A percentile compares a stretch with the other conserved stretches of the same genome.
Conservation (phyloP, 2,113 vertebrate genomes). For the Tauraco erythrolophus region DNA sequence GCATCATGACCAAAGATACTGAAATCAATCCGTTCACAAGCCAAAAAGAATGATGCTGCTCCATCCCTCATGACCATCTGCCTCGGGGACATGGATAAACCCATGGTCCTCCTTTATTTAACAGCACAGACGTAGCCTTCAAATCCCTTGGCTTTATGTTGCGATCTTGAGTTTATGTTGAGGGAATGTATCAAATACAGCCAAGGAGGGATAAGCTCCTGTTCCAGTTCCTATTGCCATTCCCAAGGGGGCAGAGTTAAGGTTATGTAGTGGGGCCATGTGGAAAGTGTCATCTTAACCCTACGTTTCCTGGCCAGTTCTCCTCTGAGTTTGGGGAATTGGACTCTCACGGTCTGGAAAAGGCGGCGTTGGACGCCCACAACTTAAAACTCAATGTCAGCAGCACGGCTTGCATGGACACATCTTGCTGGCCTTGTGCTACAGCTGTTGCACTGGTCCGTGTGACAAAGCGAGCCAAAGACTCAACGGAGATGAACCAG, state of each 20-base stretch:
- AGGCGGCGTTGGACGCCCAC: background rate
- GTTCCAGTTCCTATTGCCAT: constrained; percentile 13
- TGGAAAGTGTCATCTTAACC: constrained; percentile 56
- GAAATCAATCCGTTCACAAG: background rate
- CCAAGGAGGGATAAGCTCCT: constrained; percentile 34
- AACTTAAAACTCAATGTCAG: background rate
- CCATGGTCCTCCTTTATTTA: background rate
- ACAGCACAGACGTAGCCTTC: fast-evolving
- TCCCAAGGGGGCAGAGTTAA: constrained; percentile 4
- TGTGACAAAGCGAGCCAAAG: background rate
- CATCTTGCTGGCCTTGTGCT: background rate
- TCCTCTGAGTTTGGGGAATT: background rate
- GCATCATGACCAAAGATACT: background rate
- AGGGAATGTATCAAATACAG: constrained; percentile 6
- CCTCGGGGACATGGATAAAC: background rate
- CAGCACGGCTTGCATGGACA: background rate
- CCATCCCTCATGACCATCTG: background rate
- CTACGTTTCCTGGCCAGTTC: background rate
- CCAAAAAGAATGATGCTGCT: background rate
- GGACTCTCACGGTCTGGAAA: constrained; percentile 12
- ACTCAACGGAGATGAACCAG: background rate
- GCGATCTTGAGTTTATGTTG: background rate
- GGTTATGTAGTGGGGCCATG: background rate
- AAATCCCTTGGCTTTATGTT: background rate
- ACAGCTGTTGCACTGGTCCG: background rate